Conservation (phyloP, 2,888 invertebrate species). For the Stenotaenia linearis region DNA sequence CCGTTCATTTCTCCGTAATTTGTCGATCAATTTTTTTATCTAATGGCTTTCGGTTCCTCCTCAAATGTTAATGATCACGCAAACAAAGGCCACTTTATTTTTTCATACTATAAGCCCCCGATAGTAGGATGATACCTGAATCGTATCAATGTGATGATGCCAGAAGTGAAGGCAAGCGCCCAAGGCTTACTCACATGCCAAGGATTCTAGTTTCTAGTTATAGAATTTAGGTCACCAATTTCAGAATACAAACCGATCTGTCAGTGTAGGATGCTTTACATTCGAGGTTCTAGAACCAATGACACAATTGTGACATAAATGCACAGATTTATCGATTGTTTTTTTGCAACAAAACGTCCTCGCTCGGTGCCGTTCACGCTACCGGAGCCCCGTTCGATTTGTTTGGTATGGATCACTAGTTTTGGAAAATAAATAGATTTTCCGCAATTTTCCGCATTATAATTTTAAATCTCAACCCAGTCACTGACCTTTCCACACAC, state of each 20-base stretch:
- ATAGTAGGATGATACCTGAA: neutral
- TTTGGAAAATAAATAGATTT: neutral
- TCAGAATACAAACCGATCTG: neutral
- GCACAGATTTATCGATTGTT: no score
- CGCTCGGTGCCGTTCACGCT: neutral
- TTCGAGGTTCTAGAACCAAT: neutral
- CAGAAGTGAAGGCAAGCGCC: neutral
- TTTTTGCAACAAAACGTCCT: no score
- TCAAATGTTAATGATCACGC: neutral
- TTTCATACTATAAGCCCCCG: neutral
- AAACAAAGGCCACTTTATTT: neutral
- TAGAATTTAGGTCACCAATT: conserved; percentile 17
- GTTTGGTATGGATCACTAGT: neutral
- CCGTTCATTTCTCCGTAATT: neutral
- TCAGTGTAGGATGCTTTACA: neutral
- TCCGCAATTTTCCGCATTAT: neutral
- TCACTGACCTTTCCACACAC: neutral
- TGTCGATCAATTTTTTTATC: neutral
- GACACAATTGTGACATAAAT: neutral
- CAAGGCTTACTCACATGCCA: conserved; percentile 9
- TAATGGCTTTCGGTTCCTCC: neutral
- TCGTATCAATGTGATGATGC: neutral
- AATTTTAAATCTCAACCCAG: neutral
- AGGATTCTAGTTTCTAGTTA: conserved; percentile 19
- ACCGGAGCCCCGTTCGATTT: neutral